Percentiles rank a stretch among this genome's conserved stretches.
These are phyloP conservation scores for Drosophila quadrilineata DNA, from an alignment of 1,140 invertebrate species.

Conservation along the genomic window DNA sequence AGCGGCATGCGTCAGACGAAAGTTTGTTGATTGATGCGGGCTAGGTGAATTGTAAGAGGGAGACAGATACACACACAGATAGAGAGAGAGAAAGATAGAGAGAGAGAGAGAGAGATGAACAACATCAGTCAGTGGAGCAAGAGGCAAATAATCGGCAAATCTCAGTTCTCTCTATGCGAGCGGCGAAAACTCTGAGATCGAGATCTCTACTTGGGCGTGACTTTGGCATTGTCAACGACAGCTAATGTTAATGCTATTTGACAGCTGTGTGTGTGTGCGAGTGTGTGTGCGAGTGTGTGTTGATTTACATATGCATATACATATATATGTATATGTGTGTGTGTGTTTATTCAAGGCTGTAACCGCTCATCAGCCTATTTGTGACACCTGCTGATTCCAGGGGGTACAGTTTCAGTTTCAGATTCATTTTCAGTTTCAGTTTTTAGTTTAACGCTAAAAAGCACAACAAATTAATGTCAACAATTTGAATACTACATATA, in stretches of 20 bases:
- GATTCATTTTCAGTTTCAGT: too few species aligned
- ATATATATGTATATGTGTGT: constrained; percentile 1
- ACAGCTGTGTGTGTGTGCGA: constrained; percentile 4
- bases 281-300: constrained; percentile 1
- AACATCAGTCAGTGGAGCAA: too few species aligned
- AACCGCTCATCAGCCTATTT: constrained; percentile 7
- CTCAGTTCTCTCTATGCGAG: constrained; percentile 27
- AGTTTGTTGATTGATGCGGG: constrained; percentile 29
- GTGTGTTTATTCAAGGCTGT: constrained; percentile 47
- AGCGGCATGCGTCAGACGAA: constrained; percentile 67
- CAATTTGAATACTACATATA: too few species aligned
- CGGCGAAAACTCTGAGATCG: constrained; percentile 18
- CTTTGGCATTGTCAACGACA: constrained; percentile 38
- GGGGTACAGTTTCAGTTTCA: too few species aligned
- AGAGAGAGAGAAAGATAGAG: constrained; percentile 1
- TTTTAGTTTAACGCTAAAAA: too few species aligned
- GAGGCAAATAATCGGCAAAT: constrained; percentile 16
- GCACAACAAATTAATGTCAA: too few species aligned
- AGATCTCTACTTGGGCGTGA: constrained; percentile 35
- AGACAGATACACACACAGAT: too few species aligned
- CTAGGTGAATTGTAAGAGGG: not conserved
- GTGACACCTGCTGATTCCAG: constrained; percentile 49
- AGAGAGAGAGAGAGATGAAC: not conserved
- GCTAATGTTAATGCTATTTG: constrained; percentile 32
- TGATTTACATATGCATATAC: constrained; percentile 29